Percentiles rank a stretch among this genome's conserved stretches.
Conservation (phyloP, 2,113 vertebrate genomes). For the Otolemur garnettii region DNA sequence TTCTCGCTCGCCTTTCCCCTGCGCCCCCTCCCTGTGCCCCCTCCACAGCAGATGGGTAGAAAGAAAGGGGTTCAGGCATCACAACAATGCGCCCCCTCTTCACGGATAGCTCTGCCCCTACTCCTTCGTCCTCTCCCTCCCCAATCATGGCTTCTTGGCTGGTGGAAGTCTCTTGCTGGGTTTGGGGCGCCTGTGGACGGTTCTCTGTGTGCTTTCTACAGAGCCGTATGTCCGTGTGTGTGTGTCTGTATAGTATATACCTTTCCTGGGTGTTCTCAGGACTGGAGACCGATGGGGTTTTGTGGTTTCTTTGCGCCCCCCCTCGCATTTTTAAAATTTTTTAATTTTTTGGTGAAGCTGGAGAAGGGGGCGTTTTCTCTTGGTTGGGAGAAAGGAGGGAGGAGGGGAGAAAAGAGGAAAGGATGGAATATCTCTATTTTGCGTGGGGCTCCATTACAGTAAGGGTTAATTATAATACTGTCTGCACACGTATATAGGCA, state of each 20-base stretch:
- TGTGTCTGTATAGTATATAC: slow-evolving; percentile 46
- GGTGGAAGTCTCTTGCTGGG: slow-evolving; percentile 79
- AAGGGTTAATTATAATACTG: slow-evolving; percentile 78
- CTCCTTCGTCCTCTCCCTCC: slow-evolving; percentile 76
- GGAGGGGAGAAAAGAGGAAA: slow-evolving; percentile 80
- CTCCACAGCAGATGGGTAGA: slow-evolving; percentile 77
- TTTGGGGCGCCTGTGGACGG: slow-evolving; percentile 81
- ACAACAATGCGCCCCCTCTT: slow-evolving; percentile 82
- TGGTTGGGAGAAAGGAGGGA: slow-evolving; percentile 78
- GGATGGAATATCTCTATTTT: slow-evolving; percentile 74
- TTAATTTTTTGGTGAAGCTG: slow-evolving; percentile 71
- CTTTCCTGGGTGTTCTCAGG: slow-evolving; percentile 66
- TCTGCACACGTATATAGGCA: slow-evolving; percentile 15
- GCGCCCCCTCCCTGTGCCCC: slow-evolving; percentile 72
- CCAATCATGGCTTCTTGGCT: slow-evolving; percentile 85
- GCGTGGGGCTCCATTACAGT: slow-evolving; percentile 38
- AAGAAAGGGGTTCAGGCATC: slow-evolving; percentile 82
- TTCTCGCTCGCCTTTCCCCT: slow-evolving; percentile 53
- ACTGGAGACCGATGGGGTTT: slow-evolving; percentile 55
- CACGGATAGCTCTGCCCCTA: slow-evolving; percentile 67
- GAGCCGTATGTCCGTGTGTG: slow-evolving; percentile 68
- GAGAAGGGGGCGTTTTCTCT: slow-evolving; percentile 83
- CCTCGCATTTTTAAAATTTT: background rate
- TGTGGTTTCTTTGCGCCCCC: slow-evolving; percentile 55
- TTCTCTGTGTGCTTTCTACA: slow-evolving; percentile 65